Conservation (phyloP, 2,888 invertebrate species). For the Torymus tubicola region DNA sequence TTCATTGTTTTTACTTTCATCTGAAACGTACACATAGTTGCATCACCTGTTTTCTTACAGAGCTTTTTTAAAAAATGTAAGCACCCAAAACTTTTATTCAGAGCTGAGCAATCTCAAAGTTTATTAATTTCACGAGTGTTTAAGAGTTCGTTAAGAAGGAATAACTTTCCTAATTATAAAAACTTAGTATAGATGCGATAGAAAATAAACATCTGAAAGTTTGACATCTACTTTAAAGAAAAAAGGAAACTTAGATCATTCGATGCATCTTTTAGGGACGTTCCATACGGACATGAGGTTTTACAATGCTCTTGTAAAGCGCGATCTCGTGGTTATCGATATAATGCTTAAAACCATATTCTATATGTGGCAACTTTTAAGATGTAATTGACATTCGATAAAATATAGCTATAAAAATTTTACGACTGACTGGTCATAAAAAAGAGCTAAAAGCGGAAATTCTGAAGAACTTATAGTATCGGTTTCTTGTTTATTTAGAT, state of each 20-base stretch:
- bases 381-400: slow-evolving; percentile 49
- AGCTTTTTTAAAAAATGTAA: too few species aligned
- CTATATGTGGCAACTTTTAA: slow-evolving; percentile 2
- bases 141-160: too few species aligned
- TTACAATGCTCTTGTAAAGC: slow-evolving; percentile 28
- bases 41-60: too few species aligned
- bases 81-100: too few species aligned
- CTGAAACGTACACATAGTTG: too few species aligned
- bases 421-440: slow-evolving; percentile 27
- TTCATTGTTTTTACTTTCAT: too few species aligned
- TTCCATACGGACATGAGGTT: background rate
- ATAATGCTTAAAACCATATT: slow-evolving; percentile 5
- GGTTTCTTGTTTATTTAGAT: slow-evolving; percentile 19
- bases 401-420: slow-evolving; percentile 42
- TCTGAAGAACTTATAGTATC: background rate
- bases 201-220: too few species aligned
- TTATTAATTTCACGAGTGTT: too few species aligned
- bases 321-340: slow-evolving; percentile 4
- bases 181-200: too few species aligned
- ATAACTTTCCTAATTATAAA: too few species aligned
- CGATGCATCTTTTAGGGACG: slow-evolving; percentile 14
- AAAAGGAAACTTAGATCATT: background rate
- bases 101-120: too few species aligned
- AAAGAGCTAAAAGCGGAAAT: slow-evolving; percentile 10
- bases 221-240: background rate